A percentile compares a stretch with the other conserved stretches of the same genome.
Evolutionary conservation across 2,888 invertebrate genomes (phyloP).

Genomic region (Spatulosminthurus flaviceps): DNA sequence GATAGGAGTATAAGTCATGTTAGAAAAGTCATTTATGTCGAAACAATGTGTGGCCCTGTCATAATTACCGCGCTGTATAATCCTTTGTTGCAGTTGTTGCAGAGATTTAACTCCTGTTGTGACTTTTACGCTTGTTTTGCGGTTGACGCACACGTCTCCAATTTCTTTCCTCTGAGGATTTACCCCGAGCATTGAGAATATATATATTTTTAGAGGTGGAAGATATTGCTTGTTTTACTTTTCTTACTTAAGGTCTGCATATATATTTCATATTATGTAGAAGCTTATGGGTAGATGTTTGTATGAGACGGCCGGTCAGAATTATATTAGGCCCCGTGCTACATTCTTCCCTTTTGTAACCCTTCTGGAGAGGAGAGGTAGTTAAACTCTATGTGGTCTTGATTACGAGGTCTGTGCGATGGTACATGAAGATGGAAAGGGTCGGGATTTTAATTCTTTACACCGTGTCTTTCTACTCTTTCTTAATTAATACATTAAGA

Average conservation of each 20-base stretch:
- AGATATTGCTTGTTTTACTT: too few species aligned
- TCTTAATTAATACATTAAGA: slow-evolving; percentile 3
- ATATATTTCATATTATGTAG: too few species aligned
- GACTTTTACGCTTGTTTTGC: slow-evolving; percentile 29
- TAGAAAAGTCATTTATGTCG: slow-evolving; percentile 41
- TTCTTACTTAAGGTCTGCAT: too few species aligned
- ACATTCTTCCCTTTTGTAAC: neutral
- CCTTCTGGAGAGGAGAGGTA: too few species aligned
- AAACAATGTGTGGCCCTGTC: slow-evolving; percentile 48
- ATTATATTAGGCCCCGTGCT: too few species aligned
- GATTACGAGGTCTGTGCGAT: neutral
- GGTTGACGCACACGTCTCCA: neutral
- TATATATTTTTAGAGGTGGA: too few species aligned
- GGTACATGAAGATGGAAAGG: neutral
- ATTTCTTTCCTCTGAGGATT: neutral
- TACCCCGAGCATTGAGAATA: too few species aligned
- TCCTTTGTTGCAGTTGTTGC: slow-evolving; percentile 33
- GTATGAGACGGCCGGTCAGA: too few species aligned
- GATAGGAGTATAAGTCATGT: slow-evolving; percentile 35
- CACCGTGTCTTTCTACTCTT: neutral
- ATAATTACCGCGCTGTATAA: slow-evolving; percentile 33
- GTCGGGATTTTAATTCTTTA: neutral
- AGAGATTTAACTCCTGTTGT: slow-evolving; percentile 42
- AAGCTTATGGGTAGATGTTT: too few species aligned
- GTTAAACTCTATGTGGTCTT: slow-evolving; percentile 8